Evolutionary conservation across 92 coral and sea anemone genomes (phyloP), one percentile per base, ranked within the genome.

Genomic region (Zoanthus sociatus): DNA sequence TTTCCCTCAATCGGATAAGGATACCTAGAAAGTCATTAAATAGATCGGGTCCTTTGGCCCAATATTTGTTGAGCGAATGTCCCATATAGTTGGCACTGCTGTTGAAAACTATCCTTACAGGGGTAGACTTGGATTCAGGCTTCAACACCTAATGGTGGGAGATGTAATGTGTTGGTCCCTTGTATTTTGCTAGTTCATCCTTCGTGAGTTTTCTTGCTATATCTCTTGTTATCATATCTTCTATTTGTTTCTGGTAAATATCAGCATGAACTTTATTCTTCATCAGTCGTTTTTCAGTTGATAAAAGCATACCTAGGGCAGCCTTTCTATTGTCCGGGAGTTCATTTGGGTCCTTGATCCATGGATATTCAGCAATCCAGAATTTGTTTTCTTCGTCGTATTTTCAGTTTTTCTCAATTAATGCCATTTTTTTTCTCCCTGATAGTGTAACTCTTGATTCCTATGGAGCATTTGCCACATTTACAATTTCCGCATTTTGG

Each of bases 321-420:
- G 88, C 90, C 50, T 72, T 87, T 78, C 88, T 68, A 79, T 90
- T 92, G 18, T 92, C 93, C 37, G 91, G 95, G 32, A 90, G 89
- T 33, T 76, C 79, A n/a, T 42, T 17, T n/a, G 89, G 91, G 55
- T 90, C 88, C 31, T 84, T 86, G 48, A 83, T 77, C 93, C 93
- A 92, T 6, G 91, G 95, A 54, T 89, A 89, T 73, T 71, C 83
- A 17, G 92, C 77, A 32, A 46, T 70, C 73, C 86, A 79, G 20
- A 46, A 31, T 78, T 53, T 53, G 17, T 11, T 33, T 31, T 78
- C 21, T 46, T 26, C 70, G 13, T 21, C 83, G 55, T 67, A 67
- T 32, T 67, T 67, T 4, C n/a, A 21, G 32, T 67, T 67, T 10
- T 67, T 67, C 72, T 67, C 72, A 18, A 67, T 67, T 67, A 67